Evolutionary conservation across 2,113 vertebrate genomes (phyloP), one percentile per base, ranked within the genome.

Genomic region (Aramus guarauna): DNA sequence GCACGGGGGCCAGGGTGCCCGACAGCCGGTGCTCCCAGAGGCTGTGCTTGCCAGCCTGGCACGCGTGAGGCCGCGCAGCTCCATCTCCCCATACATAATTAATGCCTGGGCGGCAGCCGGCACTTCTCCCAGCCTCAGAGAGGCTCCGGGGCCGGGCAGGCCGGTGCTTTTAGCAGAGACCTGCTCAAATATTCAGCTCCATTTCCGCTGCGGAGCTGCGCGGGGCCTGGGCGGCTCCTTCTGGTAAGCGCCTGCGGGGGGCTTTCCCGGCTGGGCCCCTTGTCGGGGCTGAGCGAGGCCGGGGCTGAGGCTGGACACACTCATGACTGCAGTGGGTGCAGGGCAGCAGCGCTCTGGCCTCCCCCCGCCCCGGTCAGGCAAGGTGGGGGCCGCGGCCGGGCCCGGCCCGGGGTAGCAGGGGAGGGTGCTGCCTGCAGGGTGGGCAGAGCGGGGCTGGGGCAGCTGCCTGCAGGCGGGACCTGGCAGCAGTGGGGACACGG

Each of bases 131-230:
- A 10, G 87, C 63, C 76, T 64, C 87, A 27, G 60, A 53, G 80
- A 22, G 68, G 86, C 86, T 74, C 47, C 9, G 34, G 66, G 59
- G 86, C 62, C 1, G 81, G 87, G 64, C 72, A 34, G 77, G 43
- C 88, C 69, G 34, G 90, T 36, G 95, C 96, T 97, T 94, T 97
- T 96, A 97, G 89, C 95, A 12, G 59, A 94, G 89, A 58, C 37
- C 90, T 91, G 94, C 92, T 95, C 92, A 94, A 82, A 92, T 93
- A 93, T 94, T 95, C 94, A 93, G 85, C 92, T 96, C 84, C 95
- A 96, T 97, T 97, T 95, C 95, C 95, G 90, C 80, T 59, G 85
- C 73, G 36, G 58, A 62, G 82, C 79, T 15, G 75, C 12, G 15
- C 18, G 30, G 82, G 94, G 90, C 39, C 73, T 77, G 80, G 81